Evolutionary conservation across 2,888 invertebrate genomes (phyloP).

Genomic region (Glyphotaelius pellucidus): DNA sequence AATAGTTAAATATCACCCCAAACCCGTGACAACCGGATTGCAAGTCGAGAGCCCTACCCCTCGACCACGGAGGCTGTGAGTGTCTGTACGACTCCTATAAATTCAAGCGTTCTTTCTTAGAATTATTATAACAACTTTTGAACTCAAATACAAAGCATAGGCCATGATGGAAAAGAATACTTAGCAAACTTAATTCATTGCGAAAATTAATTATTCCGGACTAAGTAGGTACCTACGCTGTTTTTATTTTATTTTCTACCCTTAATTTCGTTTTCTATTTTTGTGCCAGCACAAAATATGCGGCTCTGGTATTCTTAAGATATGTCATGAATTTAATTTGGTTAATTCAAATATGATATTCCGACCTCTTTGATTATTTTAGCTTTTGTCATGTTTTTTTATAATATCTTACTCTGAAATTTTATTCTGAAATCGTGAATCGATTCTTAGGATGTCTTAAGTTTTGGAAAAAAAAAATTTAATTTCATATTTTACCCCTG

Average conservation of each 20-base stretch:
- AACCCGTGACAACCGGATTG: too few species aligned
- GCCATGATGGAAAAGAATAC: constrained; percentile 14
- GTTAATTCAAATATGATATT: neutral
- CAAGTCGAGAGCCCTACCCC: too few species aligned
- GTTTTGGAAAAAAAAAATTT: neutral
- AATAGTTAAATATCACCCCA: too few species aligned
- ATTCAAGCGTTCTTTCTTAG: neutral
- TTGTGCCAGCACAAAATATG: neutral
- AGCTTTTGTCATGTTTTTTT: neutral
- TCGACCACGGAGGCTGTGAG: too few species aligned
- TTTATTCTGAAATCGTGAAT: neutral
- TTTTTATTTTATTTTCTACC: neutral
- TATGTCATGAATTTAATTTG: neutral
- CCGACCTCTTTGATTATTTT: neutral
- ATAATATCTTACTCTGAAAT: neutral
- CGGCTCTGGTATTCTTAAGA: neutral
- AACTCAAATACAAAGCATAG: neutral
- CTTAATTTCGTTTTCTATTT: neutral
- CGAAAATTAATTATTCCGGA: constrained; percentile 48
- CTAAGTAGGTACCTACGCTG: neutral
- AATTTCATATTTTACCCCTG: neutral
- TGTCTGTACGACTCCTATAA: neutral
- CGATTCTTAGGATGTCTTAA: neutral
- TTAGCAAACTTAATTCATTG: constrained; percentile 55
- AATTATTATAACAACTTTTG: neutral